Evolutionary conservation across 2,113 vertebrate species (phyloP).

Genomic region (Notarius quadriscutis): DNA sequence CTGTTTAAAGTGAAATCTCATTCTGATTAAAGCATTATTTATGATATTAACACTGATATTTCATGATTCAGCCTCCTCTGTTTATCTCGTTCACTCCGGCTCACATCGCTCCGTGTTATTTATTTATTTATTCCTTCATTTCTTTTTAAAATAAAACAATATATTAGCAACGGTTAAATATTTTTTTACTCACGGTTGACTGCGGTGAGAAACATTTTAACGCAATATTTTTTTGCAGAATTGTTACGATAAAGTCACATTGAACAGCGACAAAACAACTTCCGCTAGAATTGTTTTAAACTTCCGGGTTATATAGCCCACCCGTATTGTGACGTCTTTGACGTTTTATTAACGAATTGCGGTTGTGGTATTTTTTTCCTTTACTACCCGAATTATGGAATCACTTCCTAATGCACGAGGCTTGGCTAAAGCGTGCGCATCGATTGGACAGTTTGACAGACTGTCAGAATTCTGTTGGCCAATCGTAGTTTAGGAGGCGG

Average conservation of each 20-base stretch:
- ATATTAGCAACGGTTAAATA: background rate
- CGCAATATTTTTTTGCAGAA: background rate
- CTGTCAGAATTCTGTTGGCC: background rate
- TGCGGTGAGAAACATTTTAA: conserved; percentile 74
- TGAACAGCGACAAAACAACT: conserved; percentile 41
- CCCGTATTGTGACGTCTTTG: background rate
- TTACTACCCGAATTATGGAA: background rate
- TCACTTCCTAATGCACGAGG: background rate
- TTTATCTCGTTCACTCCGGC: background rate
- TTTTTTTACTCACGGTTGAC: conserved; percentile 69
- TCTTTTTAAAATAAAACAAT: background rate
- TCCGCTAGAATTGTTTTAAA: background rate
- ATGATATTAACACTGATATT: background rate
- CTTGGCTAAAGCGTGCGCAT: background rate
- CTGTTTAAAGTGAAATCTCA: background rate
- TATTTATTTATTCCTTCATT: background rate
- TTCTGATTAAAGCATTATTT: background rate
- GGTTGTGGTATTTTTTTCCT: no score
- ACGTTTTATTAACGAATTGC: no score
- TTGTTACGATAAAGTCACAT: conserved; percentile 63
- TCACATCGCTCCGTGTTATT: background rate
- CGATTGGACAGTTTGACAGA: background rate
- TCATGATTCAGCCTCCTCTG: background rate
- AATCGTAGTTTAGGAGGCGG: background rate
- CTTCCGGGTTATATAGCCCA: conserved; percentile 57